Evolutionary conservation across 2,113 vertebrate species (phyloP).

Genomic region (Odontesthes bonariensis): DNA sequence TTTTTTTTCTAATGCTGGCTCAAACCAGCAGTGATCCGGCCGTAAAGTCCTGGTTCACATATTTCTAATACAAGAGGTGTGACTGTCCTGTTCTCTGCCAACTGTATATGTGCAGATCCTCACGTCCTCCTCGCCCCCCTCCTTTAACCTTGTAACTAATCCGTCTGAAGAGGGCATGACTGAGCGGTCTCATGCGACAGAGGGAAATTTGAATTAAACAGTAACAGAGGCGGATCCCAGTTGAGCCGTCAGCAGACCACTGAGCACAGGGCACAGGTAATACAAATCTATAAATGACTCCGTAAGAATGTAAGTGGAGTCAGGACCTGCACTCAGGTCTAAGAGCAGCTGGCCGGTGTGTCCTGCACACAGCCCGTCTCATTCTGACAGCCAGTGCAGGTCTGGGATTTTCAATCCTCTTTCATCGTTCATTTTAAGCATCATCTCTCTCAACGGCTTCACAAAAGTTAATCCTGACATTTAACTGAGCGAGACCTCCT

Average conservation of each 20-base stretch:
- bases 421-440: slow-evolving; percentile 14
- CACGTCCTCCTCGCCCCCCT: slow-evolving; percentile 43
- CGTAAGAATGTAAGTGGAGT: slow-evolving; percentile 30
- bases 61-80: slow-evolving; percentile 1
- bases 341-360: slow-evolving; percentile 13
- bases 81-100: background rate
- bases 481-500: background rate
- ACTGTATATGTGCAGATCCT: slow-evolving; percentile 43
- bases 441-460: slow-evolving; percentile 3
- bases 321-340: slow-evolving; percentile 29
- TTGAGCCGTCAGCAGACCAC: slow-evolving; percentile 11
- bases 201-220: slow-evolving; percentile 30
- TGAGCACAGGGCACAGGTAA: background rate
- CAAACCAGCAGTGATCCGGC: background rate
- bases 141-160: slow-evolving; percentile 64
- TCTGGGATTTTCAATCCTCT: slow-evolving; percentile 12
- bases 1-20: no score
- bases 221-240: slow-evolving; percentile 31
- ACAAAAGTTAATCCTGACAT: background rate
- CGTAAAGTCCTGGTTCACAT: slow-evolving; percentile 2
- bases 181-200: slow-evolving; percentile 29
- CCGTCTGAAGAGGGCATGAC: slow-evolving; percentile 26
- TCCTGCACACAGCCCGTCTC: background rate
- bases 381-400: background rate
- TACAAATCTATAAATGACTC: slow-evolving; percentile 48